Evolutionary conservation across 2,113 vertebrate genomes (phyloP).

Genomic region (Gila orcuttii): DNA sequence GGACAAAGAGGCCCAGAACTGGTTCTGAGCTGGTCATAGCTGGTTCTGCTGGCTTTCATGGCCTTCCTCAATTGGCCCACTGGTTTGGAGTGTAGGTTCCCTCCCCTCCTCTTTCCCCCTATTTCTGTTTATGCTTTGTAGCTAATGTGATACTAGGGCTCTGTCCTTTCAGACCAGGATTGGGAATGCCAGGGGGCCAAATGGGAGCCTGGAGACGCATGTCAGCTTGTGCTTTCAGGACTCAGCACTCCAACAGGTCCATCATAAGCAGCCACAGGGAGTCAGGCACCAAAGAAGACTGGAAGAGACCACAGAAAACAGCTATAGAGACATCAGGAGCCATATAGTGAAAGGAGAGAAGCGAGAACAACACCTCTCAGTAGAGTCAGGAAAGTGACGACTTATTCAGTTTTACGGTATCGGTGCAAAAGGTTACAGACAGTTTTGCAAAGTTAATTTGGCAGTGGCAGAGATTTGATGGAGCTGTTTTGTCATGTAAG

Average conservation of each 20-base stretch:
- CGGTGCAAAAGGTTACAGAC: slow-evolving; percentile 51
- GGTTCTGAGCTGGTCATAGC: slow-evolving; percentile 78
- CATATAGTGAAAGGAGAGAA: slow-evolving; percentile 47
- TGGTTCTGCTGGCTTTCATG: slow-evolving; percentile 74
- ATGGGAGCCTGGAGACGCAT: slow-evolving; percentile 66
- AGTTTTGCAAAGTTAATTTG: slow-evolving; percentile 40
- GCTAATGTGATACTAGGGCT: slow-evolving; percentile 63
- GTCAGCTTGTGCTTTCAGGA: slow-evolving; percentile 65
- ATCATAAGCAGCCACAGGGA: slow-evolving; percentile 62
- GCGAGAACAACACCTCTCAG: slow-evolving; percentile 61
- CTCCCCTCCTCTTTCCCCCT: slow-evolving; percentile 52
- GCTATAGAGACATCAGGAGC: slow-evolving; percentile 63
- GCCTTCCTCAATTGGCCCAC: slow-evolving; percentile 57
- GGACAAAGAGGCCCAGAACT: slow-evolving; percentile 70
- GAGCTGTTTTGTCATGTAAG: neutral
- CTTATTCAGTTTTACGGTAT: slow-evolving; percentile 60
- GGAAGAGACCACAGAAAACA: slow-evolving; percentile 57
- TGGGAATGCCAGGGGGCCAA: slow-evolving; percentile 50
- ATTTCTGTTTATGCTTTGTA: slow-evolving; percentile 59
- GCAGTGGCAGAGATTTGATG: slow-evolving; percentile 7
- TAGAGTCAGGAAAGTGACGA: slow-evolving; percentile 50
- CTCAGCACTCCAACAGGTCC: slow-evolving; percentile 62
- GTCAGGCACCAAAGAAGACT: slow-evolving; percentile 56
- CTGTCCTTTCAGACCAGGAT: slow-evolving; percentile 59
- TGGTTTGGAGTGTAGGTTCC: slow-evolving; percentile 60